Evolutionary conservation across 2,113 vertebrate genomes (phyloP).

Genomic region (Percina caprodes): DNA sequence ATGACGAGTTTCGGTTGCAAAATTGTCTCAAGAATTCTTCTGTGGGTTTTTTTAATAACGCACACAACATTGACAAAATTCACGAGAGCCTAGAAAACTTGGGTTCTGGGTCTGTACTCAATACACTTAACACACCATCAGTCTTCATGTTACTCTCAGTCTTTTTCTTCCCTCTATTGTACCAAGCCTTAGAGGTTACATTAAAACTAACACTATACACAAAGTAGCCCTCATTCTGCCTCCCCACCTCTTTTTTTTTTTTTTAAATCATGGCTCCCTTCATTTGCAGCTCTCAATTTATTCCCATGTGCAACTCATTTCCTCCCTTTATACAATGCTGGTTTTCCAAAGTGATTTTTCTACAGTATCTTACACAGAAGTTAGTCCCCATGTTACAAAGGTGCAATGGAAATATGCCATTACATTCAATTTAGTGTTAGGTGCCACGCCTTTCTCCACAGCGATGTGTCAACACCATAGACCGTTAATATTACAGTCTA

Average conservation of each 20-base stretch:
- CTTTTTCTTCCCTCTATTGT: constrained; percentile 4
- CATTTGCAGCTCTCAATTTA: neutral
- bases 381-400: neutral
- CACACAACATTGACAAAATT: too few species aligned
- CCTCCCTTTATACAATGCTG: neutral
- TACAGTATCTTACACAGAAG: neutral
- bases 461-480: too few species aligned
- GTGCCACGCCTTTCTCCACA: too few species aligned
- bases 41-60: too few species aligned
- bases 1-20: too few species aligned
- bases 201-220: neutral
- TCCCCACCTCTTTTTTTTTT: neutral
- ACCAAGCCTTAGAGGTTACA: constrained; percentile 7
- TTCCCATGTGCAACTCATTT: neutral
- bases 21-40: too few species aligned
- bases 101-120: neutral
- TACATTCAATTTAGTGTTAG: neutral
- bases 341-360: neutral
- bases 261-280: neutral
- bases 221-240: neutral
- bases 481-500: too few species aligned
- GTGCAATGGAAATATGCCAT: neutral
- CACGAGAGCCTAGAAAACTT: too few species aligned
- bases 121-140: neutral
- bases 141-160: constrained; percentile 19